Evolutionary conservation across 2,113 vertebrate species (phyloP).

Genomic region (Tapirus terrestris): DNA sequence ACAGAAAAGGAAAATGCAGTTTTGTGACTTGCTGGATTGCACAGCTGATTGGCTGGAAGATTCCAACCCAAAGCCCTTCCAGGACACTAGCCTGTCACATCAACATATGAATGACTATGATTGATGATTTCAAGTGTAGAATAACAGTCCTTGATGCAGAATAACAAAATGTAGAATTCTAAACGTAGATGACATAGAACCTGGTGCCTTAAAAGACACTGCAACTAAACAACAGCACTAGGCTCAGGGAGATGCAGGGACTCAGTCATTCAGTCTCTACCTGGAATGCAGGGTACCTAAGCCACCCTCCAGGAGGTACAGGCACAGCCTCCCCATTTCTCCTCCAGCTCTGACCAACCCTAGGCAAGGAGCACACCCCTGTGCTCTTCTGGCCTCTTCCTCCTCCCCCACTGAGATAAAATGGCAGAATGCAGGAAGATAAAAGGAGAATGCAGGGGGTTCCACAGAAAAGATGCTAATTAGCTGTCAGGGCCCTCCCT

Average conservation of each 20-base stretch:
- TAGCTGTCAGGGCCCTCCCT: not conserved
- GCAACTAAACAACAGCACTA: not conserved
- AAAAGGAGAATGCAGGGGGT: not conserved
- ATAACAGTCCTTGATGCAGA: not conserved
- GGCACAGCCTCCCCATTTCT: not conserved
- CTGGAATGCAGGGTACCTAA: not conserved
- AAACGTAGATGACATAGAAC: not conserved
- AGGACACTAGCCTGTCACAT: no score
- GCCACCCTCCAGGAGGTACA: no score
- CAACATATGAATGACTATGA: rapidly evolving
- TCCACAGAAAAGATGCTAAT: not conserved
- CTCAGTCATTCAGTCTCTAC: not conserved
- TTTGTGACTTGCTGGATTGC: not conserved
- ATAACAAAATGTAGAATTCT: not conserved
- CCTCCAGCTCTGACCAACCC: not conserved
- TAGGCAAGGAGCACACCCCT: not conserved
- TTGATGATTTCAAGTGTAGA: not conserved
- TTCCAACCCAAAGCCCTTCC: not conserved
- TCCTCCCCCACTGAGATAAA: not conserved
- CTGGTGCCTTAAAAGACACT: not conserved
- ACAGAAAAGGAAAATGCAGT: not conserved
- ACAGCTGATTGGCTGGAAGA: not conserved
- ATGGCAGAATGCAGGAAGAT: no score
- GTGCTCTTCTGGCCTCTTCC: not conserved
- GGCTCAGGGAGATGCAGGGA: not conserved